These are phyloP conservation scores for Eucriotettix oculatus DNA, from an alignment of 2,888 invertebrate species.

Conservation along the genomic window DNA sequence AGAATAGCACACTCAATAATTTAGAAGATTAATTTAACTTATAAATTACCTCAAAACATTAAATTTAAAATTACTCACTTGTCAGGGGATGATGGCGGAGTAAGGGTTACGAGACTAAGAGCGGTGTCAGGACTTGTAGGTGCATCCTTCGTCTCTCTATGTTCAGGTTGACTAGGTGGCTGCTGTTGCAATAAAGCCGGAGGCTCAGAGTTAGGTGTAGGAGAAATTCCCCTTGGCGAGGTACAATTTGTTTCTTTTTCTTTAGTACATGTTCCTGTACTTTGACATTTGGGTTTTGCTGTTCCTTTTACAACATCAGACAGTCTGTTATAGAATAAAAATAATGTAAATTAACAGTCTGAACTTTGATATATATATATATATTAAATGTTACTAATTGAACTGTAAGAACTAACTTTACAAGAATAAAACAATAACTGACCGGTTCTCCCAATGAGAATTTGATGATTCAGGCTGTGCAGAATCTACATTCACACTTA, in stretches of 20 bases:
- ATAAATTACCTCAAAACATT: background rate
- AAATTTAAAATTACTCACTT: slow-evolving; percentile 27
- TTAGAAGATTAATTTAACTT: background rate
- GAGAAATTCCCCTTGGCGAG: slow-evolving; percentile 8
- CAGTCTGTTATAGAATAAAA: slow-evolving; percentile 9
- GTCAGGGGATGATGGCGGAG: slow-evolving; percentile 44
- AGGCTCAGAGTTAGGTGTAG: slow-evolving; percentile 1
- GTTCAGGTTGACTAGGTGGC: background rate
- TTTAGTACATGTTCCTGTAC: slow-evolving; percentile 19
- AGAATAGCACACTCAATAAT: too few species aligned
- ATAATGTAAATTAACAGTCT: too few species aligned
- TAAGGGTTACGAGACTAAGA: slow-evolving; percentile 29
- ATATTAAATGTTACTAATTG: background rate
- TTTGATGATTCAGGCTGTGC: slow-evolving; percentile 5
- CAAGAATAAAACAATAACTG: background rate
- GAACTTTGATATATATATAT: background rate
- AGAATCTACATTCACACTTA: slow-evolving; percentile 15
- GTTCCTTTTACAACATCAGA: slow-evolving; percentile 65
- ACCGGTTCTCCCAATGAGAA: slow-evolving; percentile 10
- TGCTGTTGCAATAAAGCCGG: slow-evolving; percentile 2
- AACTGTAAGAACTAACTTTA: background rate
- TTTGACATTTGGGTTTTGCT: slow-evolving; percentile 32
- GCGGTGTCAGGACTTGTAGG: slow-evolving; percentile 4
- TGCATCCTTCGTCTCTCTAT: slow-evolving; percentile 8
- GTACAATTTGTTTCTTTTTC: slow-evolving; percentile 18